These are phyloP conservation scores for Drosophila barbarae DNA, from an alignment of 2,888 invertebrate species.

Conservation along the genomic window DNA sequence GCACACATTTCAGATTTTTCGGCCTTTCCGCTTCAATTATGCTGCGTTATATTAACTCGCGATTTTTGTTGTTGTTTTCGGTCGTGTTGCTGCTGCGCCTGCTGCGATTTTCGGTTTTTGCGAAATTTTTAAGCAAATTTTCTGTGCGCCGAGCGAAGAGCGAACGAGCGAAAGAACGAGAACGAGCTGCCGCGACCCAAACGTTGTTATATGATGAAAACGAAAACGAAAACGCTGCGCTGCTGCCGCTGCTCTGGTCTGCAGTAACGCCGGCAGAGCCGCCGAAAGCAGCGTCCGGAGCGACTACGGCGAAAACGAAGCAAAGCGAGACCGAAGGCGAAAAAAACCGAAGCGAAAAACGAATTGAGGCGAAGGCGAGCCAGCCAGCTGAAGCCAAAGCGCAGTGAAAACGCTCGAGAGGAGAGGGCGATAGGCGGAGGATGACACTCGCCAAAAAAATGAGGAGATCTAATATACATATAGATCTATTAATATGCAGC, in stretches of 20 bases:
- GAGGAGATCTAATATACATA: not conserved
- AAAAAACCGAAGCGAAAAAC: slow-evolving; percentile 24
- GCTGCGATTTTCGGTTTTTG: slow-evolving; percentile 20
- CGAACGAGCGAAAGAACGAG: slow-evolving; percentile 35
- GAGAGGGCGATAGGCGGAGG: slow-evolving; percentile 1
- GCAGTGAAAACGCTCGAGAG: not conserved
- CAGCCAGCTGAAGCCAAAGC: slow-evolving; percentile 13
- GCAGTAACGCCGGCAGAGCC: slow-evolving; percentile 20
- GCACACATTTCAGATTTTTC: slow-evolving; percentile 26
- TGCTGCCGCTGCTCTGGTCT: slow-evolving; percentile 33
- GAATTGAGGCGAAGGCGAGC: slow-evolving; percentile 46
- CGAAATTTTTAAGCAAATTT: slow-evolving; percentile 32
- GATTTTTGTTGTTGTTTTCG: slow-evolving; percentile 10
- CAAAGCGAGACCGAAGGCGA: slow-evolving; percentile 44
- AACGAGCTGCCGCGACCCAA: slow-evolving; percentile 50
- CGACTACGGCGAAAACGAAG: slow-evolving; percentile 50
- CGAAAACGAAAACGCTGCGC: slow-evolving; percentile 44
- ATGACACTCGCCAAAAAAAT: slow-evolving; percentile 5
- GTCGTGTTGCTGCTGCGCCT: slow-evolving; percentile 3
- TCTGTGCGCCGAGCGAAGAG: slow-evolving; percentile 32
- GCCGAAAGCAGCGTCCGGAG: slow-evolving; percentile 37
- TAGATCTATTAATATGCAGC: not conserved
- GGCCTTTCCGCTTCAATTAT: slow-evolving; percentile 17
- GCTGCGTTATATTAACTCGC: slow-evolving; percentile 17
- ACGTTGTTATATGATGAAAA: slow-evolving; percentile 74